Evolutionary conservation across 2,113 vertebrate genomes (phyloP), one percentile per base, ranked within the genome.

Genomic region (Crotophaga sulcirostris): DNA sequence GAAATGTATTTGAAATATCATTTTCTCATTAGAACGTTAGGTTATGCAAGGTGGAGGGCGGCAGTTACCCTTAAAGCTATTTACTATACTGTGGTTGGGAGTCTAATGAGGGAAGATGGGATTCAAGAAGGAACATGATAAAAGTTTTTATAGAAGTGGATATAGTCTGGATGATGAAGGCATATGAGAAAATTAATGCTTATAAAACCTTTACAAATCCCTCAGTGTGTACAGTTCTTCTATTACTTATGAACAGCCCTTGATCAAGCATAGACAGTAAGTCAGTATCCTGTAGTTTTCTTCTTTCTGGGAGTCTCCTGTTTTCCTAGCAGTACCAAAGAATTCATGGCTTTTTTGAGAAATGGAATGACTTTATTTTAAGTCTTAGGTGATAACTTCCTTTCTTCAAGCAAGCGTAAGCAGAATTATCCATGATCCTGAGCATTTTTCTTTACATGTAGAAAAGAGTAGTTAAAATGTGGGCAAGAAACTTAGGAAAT

Each of bases 11-110:
- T 63, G 82, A 86, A 94, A 94, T 90, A 73, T 1, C 36, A 24
- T 95, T 94, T 90, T 84, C 96, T 96, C 90, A 54, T 96, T 89
- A 84, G 63, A 11, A 81, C 15, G 49, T 96, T 93, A 79, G 33
- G 64, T 96, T 96, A 96, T 67, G 86, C 76, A 90, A 93, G 92
- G 88, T 94, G 83, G 88, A 88, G 83, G 64, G 79, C 21, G 92
- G 92, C 93, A 89, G 93, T 96, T 96, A 89, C 83, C 90, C 90
- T 95, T 95, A 93, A 54, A 95, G 93, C 92, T 94, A 96, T 96
- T 96, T 93, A 94, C 86, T 87, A 68, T 51, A 56, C 51, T 68
- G 20, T 78, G 89, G 40, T 92, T 94, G 44, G 44, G 93, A 72
- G 56, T 89, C 69, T 94, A 81, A 86, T 93, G 88, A 93, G 68